A percentile compares a stretch with the other conserved stretches of the same genome.
Conservation (phyloP, 1,140 invertebrate genomes). For the Cydia fagiglandana region DNA sequence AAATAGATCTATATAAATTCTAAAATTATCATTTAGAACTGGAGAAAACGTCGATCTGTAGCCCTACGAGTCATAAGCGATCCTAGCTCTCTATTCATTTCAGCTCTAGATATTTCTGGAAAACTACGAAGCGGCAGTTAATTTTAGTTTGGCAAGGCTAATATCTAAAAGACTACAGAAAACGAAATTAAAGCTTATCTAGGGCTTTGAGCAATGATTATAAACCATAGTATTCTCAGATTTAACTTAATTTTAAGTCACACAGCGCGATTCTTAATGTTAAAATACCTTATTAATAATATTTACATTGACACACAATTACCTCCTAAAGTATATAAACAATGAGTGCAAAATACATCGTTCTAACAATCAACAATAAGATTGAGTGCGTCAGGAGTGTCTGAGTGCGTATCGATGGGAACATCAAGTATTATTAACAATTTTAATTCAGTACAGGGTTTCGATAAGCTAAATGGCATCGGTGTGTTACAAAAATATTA, state of each 20-base stretch:
- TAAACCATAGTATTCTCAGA: constrained; percentile 45
- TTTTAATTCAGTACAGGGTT: constrained; percentile 45
- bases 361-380: constrained; percentile 63
- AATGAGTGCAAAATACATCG: constrained; percentile 56
- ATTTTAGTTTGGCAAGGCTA: constrained; percentile 58
- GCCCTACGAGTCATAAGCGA: background rate
- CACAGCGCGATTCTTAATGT: constrained; percentile 63
- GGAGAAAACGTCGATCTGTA: background rate
- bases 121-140: constrained; percentile 26
- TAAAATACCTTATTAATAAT: constrained; percentile 44
- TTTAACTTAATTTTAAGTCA: constrained; percentile 43
- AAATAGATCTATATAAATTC: constrained; percentile 20
- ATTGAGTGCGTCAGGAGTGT: constrained; percentile 52
- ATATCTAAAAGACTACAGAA: constrained; percentile 21
- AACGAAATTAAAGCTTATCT: constrained; percentile 14
- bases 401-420: constrained; percentile 29
- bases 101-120: constrained; percentile 1
- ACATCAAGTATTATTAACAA: constrained; percentile 31
- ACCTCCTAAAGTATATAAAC: constrained; percentile 54
- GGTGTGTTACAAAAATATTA: constrained; percentile 72
- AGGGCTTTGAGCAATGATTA: constrained; percentile 58
- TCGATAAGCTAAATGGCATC: constrained; percentile 40
- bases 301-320: constrained; percentile 61
- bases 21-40: constrained; percentile 10
- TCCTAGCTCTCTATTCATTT: constrained; percentile 28